Evolutionary conservation across 2,113 vertebrate species (phyloP).

Genomic region (Bubalus kerabau): DNA sequence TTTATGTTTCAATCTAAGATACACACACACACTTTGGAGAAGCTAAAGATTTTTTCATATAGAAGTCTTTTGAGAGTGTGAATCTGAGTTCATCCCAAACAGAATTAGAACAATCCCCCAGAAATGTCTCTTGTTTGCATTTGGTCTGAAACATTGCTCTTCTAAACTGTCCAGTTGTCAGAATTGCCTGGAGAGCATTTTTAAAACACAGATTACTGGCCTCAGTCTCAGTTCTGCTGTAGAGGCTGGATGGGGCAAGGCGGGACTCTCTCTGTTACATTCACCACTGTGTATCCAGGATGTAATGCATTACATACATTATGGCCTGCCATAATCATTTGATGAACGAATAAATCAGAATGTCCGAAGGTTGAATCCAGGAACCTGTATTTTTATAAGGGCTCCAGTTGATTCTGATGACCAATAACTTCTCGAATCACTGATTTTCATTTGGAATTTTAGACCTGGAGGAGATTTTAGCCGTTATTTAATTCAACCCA

Average conservation of each 20-base stretch:
- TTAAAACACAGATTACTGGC: background rate
- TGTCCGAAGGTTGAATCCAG: background rate
- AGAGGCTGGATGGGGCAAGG: background rate
- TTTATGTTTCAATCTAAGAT: constrained; percentile 7
- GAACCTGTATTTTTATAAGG: background rate
- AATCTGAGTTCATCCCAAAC: background rate
- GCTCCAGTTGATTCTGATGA: background rate
- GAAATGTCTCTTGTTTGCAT: background rate
- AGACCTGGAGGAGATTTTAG: background rate
- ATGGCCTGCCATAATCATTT: background rate
- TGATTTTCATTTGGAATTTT: background rate
- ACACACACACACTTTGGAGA: background rate
- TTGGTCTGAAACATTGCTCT: background rate
- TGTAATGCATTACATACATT: background rate
- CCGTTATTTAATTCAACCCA: background rate
- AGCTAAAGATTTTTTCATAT: background rate
- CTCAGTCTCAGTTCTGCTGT: background rate
- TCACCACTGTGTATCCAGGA: background rate
- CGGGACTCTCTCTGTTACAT: background rate
- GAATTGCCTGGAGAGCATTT: background rate
- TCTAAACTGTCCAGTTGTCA: background rate
- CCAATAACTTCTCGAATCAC: background rate
- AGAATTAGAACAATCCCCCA: background rate
- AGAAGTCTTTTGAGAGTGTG: background rate
- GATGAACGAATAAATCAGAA: background rate